phyloP scores from a whole-genome alignment of 2,888 invertebrate genomes.

The Morinoia aosen region DNA sequence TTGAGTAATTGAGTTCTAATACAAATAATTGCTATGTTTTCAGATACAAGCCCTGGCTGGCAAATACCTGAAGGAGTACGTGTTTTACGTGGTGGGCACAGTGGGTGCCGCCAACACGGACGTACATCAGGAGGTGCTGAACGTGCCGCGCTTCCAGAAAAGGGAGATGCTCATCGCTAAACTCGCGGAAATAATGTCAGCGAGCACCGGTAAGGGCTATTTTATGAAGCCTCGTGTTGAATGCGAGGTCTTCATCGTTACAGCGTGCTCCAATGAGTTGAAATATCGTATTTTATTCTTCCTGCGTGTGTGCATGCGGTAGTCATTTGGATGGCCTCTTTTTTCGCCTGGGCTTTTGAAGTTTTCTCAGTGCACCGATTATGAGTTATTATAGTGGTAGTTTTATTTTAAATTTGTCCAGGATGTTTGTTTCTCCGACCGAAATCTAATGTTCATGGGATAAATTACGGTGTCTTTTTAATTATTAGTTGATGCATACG shows the following conservation, averaged over 20 bases:
- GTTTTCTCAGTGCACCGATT: no score
- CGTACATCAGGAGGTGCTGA: constrained; percentile 83
- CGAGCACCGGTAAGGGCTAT: constrained; percentile 73
- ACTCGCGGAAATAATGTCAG: constrained; percentile 77
- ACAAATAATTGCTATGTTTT: not conserved
- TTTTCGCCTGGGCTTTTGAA: no score
- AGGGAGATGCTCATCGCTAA: constrained; percentile 77
- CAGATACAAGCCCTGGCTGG: constrained; percentile 68
- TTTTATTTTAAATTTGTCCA: no score
- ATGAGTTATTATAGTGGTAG: no score
- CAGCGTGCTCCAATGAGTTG: not conserved
- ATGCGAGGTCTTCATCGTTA: not conserved
- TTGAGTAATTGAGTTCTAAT: not conserved
- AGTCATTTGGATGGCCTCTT: no score
- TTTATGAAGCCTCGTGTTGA: not conserved
- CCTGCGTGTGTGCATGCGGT: no score
- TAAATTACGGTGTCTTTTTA: no score
- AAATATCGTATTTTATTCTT: not conserved
- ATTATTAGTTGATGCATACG: no score
- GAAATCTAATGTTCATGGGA: no score
- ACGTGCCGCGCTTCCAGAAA: constrained; percentile 80
- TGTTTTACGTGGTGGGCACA: constrained; percentile 91
- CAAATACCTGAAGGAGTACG: constrained; percentile 74
- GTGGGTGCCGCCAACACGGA: constrained; percentile 94
- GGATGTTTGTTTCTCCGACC: no score